These are phyloP conservation scores for Callyntrura sp. DNA, from an alignment of 2,888 invertebrate genomes.

Conservation along the genomic window DNA sequence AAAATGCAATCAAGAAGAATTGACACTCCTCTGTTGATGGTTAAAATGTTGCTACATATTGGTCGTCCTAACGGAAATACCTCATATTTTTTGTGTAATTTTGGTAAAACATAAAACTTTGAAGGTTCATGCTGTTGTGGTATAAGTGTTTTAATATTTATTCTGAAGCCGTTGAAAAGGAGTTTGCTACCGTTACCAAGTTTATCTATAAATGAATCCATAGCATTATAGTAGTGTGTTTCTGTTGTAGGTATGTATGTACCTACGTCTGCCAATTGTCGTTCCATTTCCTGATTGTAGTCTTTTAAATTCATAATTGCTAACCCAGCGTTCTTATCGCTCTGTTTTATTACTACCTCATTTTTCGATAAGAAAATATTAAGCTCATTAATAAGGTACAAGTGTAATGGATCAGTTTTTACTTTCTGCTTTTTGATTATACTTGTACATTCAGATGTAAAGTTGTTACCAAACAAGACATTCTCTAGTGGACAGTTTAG, in stretches of 20 bases:
- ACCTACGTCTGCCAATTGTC: constrained; percentile 4
- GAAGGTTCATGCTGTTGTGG: neutral
- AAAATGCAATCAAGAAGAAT: constrained; percentile 4
- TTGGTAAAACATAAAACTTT: constrained; percentile 36
- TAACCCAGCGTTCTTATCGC: constrained; percentile 28
- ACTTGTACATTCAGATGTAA: neutral
- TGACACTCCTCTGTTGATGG: constrained; percentile 11
- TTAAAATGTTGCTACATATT: neutral
- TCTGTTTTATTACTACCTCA: neutral
- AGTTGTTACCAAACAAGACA: neutral
- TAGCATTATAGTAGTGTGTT: neutral
- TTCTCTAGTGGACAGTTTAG: neutral
- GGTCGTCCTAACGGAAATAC: constrained; percentile 10
- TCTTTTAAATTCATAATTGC: neutral
- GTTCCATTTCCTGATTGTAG: constrained; percentile 11
- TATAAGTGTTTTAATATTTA: neutral
- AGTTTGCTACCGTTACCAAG: neutral
- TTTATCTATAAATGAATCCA: neutral
- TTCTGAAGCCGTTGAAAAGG: neutral
- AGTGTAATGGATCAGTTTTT: neutral
- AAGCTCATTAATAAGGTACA: neutral
- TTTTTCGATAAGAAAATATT: neutral
- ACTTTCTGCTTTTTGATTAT: neutral
- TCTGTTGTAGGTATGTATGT: constrained; percentile 8
- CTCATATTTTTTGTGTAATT: constrained; percentile 29